A percentile compares a stretch with the other conserved stretches of the same genome.
phyloP scores from a whole-genome alignment of 2,113 vertebrate genomes.

The Bolborhynchus lineola region DNA sequence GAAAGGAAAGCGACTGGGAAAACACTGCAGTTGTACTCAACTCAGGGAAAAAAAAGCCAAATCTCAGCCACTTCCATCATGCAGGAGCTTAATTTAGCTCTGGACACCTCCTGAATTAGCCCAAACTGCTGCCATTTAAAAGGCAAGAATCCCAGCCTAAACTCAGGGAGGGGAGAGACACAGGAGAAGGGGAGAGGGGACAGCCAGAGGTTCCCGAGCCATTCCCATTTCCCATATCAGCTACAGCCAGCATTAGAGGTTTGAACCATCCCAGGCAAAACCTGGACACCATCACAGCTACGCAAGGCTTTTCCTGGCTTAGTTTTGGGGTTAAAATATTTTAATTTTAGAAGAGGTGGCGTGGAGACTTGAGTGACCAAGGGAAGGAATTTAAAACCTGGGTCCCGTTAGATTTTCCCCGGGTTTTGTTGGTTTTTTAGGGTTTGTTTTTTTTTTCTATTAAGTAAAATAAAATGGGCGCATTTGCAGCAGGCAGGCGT shows the following conservation, averaged over 20 bases:
- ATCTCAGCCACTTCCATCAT: not conserved
- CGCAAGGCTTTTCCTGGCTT: not conserved
- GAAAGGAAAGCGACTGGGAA: not conserved
- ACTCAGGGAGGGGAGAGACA: not conserved
- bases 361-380: slow-evolving; percentile 35
- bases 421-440: not conserved
- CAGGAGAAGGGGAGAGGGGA: not conserved
- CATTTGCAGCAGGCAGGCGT: slow-evolving; percentile 68
- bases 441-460: not conserved
- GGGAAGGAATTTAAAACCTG: slow-evolving; percentile 53
- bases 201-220: not conserved
- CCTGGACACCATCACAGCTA: not conserved
- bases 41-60: not conserved
- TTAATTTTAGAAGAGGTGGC: not conserved
- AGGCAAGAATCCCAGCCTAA: not conserved
- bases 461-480: slow-evolving; percentile 76
- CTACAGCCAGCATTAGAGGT: not conserved
- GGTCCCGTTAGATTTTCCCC: slow-evolving; percentile 53
- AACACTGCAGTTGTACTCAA: not conserved
- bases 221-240: not conserved
- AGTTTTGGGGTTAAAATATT: not conserved
- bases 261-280: slow-evolving; percentile 32
- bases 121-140: not conserved
- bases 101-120: not conserved
- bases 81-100: not conserved